phyloP scores from a whole-genome alignment of 2,797 vertebrate species.

The Tamandua tetradactyla region DNA sequence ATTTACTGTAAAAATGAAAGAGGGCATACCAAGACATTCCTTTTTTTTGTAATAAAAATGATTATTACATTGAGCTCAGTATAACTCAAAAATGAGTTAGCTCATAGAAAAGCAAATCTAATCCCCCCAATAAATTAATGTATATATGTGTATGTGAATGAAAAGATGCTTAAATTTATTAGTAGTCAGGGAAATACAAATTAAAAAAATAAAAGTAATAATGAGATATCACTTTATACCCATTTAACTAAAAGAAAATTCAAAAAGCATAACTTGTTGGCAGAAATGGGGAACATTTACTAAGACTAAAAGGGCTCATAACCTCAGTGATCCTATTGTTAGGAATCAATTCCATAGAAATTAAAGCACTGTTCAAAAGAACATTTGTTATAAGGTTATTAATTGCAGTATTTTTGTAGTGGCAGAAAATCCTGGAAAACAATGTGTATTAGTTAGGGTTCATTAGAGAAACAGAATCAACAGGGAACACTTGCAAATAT shows the following conservation, averaged over 20 bases:
- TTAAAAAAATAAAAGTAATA: neutral
- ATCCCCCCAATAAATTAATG: neutral
- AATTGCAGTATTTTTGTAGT: neutral
- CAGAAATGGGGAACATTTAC: neutral
- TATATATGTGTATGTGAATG: neutral
- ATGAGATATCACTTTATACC: neutral
- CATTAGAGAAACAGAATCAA: no score
- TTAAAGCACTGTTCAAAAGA: neutral
- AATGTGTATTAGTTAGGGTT: no score
- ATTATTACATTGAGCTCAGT: neutral
- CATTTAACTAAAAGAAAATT: neutral
- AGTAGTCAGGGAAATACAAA: neutral
- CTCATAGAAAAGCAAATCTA: neutral
- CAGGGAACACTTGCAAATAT: no score
- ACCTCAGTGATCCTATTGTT: neutral
- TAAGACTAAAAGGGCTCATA: neutral
- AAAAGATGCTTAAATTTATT: neutral
- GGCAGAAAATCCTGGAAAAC: neutral
- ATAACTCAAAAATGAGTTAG: neutral
- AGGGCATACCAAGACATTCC: neutral
- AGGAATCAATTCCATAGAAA: neutral
- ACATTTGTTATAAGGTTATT: neutral
- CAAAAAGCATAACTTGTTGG: neutral
- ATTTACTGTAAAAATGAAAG: slow-evolving; percentile 36
- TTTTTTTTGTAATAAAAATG: neutral